Evolutionary conservation across 2,888 invertebrate genomes (phyloP).

Genomic region (Aphelenchoides bicaudatus): DNA sequence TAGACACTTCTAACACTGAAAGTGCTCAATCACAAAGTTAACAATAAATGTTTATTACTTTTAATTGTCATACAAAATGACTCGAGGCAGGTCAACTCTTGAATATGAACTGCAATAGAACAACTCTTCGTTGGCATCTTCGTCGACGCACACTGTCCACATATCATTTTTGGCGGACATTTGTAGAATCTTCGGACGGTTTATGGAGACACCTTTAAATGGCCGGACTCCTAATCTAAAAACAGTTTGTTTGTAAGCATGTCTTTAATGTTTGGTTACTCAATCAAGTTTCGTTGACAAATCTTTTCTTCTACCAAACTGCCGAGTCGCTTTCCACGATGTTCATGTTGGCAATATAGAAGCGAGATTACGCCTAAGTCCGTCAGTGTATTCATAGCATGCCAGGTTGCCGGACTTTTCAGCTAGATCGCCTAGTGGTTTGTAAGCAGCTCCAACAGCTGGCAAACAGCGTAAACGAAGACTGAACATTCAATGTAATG

Average conservation of each 20-base stretch:
- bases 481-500: not conserved
- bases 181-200: slow-evolving; percentile 19
- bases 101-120: no score
- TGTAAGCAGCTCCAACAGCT: slow-evolving; percentile 8
- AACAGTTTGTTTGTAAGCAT: no score
- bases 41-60: no score
- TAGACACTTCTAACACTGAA: no score
- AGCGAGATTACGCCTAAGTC: slow-evolving; percentile 4
- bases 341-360: not conserved
- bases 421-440: no score
- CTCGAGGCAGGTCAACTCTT: no score
- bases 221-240: slow-evolving; percentile 18
- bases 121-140: no score
- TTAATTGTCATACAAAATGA: no score
- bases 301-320: slow-evolving; percentile 14
- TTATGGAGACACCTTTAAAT: slow-evolving; percentile 21
- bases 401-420: not conserved
- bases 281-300: slow-evolving; percentile 14
- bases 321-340: slow-evolving; percentile 8
- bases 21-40: no score
- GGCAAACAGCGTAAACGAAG: not conserved
- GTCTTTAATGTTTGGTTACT: slow-evolving; percentile 3
- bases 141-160: no score
- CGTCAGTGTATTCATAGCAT: slow-evolving; percentile 6
- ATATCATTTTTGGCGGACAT: slow-evolving; percentile 11